Evolutionary conservation across 2,113 vertebrate genomes (phyloP).

Genomic region (Lota lota): DNA sequence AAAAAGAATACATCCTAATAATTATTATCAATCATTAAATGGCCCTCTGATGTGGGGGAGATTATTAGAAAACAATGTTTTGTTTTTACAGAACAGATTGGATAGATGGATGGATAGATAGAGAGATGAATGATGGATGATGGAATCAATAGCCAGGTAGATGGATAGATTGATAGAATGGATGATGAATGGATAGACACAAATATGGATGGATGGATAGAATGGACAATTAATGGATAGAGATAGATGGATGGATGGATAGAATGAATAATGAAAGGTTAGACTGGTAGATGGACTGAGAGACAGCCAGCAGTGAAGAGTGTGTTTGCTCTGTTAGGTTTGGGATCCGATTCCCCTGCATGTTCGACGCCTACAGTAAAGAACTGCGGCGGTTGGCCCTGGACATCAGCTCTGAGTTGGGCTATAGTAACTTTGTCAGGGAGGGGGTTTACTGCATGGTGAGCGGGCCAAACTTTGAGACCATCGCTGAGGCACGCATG

Average conservation of each 20-base stretch:
- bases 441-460: conserved; percentile 78
- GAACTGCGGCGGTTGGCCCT: conserved; percentile 57
- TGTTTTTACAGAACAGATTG: background rate
- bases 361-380: conserved; percentile 74
- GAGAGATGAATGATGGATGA: background rate
- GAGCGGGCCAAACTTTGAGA: conserved; percentile 76
- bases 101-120: background rate
- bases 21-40: too few species aligned
- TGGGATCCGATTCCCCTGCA: conserved; percentile 71
- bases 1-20: too few species aligned
- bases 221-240: background rate
- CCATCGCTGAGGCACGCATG: conserved; percentile 73
- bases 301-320: background rate
- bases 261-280: background rate
- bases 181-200: background rate
- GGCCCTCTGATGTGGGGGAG: too few species aligned
- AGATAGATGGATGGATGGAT: background rate
- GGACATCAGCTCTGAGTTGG: conserved; percentile 57
- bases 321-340: conserved; percentile 50
- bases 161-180: background rate
- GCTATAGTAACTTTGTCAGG: conserved; percentile 54
- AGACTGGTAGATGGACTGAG: background rate
- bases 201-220: background rate
- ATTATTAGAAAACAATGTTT: too few species aligned
- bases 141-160: background rate